Evolutionary conservation across 2,797 vertebrate species (phyloP).

Genomic region (Malacoctenus gilli): DNA sequence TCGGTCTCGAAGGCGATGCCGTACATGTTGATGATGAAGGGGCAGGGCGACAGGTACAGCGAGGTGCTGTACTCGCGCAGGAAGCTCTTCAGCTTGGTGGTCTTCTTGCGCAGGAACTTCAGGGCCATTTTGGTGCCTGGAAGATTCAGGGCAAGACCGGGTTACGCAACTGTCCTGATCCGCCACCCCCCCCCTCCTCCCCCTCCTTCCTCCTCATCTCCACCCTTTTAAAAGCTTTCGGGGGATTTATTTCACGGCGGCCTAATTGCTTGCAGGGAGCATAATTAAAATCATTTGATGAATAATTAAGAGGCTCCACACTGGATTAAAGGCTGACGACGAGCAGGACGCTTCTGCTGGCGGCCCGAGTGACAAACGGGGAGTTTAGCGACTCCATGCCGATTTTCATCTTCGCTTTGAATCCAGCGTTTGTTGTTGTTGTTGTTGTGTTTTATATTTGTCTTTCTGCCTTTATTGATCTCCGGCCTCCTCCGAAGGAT

Average conservation of each 20-base stretch:
- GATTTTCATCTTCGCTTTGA: too few relatives aligned
- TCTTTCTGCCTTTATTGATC: too few relatives aligned
- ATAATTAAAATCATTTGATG: conserved; percentile 53
- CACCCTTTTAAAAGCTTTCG: too few relatives aligned
- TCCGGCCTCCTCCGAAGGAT: too few relatives aligned
- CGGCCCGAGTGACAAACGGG: too few relatives aligned
- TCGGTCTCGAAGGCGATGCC: conserved; percentile 84
- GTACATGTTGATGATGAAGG: conserved; percentile 86
- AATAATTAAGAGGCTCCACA: conserved; percentile 45
- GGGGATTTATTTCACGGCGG: conserved; percentile 39
- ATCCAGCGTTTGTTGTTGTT: too few relatives aligned
- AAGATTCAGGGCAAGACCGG: background rate
- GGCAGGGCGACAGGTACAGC: conserved; percentile 83
- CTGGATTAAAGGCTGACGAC: conserved; percentile 19
- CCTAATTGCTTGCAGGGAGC: conserved; percentile 30
- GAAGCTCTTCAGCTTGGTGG: conserved; percentile 84
- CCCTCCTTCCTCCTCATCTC: too few relatives aligned
- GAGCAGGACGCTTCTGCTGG: too few relatives aligned
- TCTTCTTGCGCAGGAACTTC: conserved; percentile 85
- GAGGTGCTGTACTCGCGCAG: conserved; percentile 84
- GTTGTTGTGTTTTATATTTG: too few relatives aligned
- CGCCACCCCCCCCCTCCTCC: conserved; percentile 1
- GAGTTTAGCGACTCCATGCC: too few relatives aligned
- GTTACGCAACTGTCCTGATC: conserved; percentile 49
- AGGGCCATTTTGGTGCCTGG: conserved; percentile 85